Base-by-base conservation (phyloP, 2,113 vertebrate species). In the Myrmophylax atrothorax region DNA sequence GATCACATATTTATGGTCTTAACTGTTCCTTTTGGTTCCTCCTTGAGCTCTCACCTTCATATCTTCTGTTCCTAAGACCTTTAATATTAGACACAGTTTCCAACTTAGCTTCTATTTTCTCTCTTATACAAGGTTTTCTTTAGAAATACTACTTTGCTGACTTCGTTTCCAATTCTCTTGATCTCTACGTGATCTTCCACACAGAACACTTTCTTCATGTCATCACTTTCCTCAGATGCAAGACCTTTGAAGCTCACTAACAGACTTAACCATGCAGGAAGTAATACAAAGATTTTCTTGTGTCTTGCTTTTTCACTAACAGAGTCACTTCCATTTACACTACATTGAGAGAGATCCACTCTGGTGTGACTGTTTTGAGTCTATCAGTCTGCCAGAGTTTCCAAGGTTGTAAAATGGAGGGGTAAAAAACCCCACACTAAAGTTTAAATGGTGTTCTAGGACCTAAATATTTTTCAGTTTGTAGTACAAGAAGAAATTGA, bases 161-260 rank as follows among this genome's bases (percentile, higher is more conserved):
- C 63, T 94, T 94, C 4, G 3, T 93, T 95, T 95, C 74, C 93
- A 94, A 25, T 93, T 95, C 84, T 89, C 91, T 96, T 96, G 84
- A 96, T 96, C 84, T 96, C 93, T 85, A 76, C 29, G 1, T 78
- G 87, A 86, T 94, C 89, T 89, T 75, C 77, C 69, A 93, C 50
- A 81, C n/a, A 52, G 44, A 95, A 82, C 40, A 52, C 38, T 75
- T 95, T 86, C 89, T 81, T 84, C 77, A 44, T 55, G 78, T 79
- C 74, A 91, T 93, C 58, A 44, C 55, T 87, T 85, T 77, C 70
- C 59, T 83, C 67, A 80, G 70, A 87, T 80, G 40, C 56, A 60
- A 91, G 75, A 95, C 75, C 84, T 95, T 40, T 96, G 94, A 95
- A 93, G 90, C 76, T 85, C 67, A 73, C 74, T 92, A 59, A 52